These are phyloP conservation scores for Phaethon lepturus DNA, from an alignment of 2,113 vertebrate species.

Conservation along the genomic window DNA sequence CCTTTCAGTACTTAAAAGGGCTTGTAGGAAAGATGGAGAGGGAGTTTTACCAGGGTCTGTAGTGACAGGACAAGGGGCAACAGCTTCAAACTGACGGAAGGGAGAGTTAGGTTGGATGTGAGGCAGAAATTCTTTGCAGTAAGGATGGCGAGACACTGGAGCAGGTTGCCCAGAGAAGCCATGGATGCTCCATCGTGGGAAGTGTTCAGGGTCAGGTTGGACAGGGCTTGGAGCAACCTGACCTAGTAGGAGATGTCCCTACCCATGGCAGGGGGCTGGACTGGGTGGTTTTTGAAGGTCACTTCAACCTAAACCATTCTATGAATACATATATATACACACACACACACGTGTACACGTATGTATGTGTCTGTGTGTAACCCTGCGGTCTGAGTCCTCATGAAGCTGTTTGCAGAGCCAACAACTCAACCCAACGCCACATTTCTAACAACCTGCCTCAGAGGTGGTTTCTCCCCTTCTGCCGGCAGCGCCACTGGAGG, in stretches of 20 bases:
- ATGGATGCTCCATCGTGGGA: accelerated
- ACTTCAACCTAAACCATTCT: too few species aligned
- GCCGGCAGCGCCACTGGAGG: background rate
- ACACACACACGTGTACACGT: accelerated
- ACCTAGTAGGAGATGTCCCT: too few species aligned
- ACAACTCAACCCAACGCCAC: background rate
- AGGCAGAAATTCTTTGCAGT: too few species aligned
- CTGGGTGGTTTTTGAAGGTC: background rate
- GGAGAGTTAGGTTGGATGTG: accelerated
- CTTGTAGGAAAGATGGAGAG: background rate
- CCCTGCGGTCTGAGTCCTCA: too few species aligned
- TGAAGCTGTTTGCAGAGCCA: background rate
- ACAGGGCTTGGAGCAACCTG: background rate
- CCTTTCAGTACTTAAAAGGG: background rate
- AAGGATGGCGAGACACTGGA: background rate
- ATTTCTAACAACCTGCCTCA: background rate
- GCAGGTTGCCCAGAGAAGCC: background rate
- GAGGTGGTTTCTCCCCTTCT: background rate
- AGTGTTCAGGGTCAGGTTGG: accelerated
- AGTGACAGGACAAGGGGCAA: background rate
- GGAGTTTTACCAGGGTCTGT: background rate
- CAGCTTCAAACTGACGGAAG: too few species aligned
- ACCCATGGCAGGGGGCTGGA: too few species aligned
- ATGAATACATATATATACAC: background rate
- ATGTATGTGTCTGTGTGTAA: too few species aligned